Percentiles rank a stretch among this genome's conserved stretches.
Evolutionary conservation across 2,888 invertebrate genomes (phyloP).

Genomic region (Lampropteryx suffumata): DNA sequence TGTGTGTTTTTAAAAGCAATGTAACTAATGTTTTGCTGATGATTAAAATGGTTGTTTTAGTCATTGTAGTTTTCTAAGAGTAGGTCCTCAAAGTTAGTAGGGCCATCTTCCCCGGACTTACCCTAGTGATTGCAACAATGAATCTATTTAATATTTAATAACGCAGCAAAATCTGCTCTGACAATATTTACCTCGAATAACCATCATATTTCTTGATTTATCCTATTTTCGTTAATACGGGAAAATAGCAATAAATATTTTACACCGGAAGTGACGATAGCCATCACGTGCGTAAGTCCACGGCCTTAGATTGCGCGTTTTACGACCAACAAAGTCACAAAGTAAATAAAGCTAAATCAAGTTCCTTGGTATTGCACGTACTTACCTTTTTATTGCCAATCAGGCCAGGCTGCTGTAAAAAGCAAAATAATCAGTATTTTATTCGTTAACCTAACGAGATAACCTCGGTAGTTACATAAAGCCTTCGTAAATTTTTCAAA

Average conservation of each 20-base stretch:
- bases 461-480: not conserved
- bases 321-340: slow-evolving; percentile 39
- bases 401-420: slow-evolving; percentile 24
- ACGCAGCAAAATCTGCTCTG: not conserved
- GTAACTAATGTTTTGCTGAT: too few species aligned
- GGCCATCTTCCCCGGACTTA: too few species aligned
- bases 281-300: slow-evolving; percentile 24
- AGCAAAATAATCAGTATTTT: slow-evolving; percentile 19
- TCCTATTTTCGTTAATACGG: slow-evolving; percentile 2
- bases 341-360: slow-evolving; percentile 39
- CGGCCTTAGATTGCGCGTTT: slow-evolving; percentile 33
- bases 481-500: too few species aligned
- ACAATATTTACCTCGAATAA: not conserved
- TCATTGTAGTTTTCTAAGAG: too few species aligned
- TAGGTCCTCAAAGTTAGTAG: too few species aligned
- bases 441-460: slow-evolving; percentile 4
- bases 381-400: slow-evolving; percentile 36
- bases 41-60: too few species aligned
- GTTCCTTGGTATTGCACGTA: slow-evolving; percentile 30
- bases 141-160: too few species aligned
- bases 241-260: slow-evolving; percentile 20
- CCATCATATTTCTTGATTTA: slow-evolving; percentile 12
- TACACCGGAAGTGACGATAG: slow-evolving; percentile 26
- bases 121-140: too few species aligned
- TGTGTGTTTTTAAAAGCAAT: too few species aligned